Evolutionary conservation across 2,113 vertebrate species (phyloP).

Genomic region (Scomber scombrus): DNA sequence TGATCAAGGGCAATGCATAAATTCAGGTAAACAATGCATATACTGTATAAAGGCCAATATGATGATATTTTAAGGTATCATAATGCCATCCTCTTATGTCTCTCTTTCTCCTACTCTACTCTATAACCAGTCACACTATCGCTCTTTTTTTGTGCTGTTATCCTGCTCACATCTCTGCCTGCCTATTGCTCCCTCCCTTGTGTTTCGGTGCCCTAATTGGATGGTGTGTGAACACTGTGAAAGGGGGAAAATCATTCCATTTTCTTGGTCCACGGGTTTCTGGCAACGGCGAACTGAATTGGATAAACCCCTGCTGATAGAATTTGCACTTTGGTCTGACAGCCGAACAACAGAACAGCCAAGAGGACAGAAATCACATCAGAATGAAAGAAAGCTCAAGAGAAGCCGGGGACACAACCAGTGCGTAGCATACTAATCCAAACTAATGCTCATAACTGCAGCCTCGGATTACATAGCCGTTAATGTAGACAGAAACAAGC

Average conservation of each 20-base stretch:
- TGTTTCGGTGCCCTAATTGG: slow-evolving; percentile 67
- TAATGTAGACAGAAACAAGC: not conserved
- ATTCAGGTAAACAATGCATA: not conserved
- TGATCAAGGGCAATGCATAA: not conserved
- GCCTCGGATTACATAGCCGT: slow-evolving; percentile 42
- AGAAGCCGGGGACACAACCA: not conserved
- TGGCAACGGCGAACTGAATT: slow-evolving; percentile 49
- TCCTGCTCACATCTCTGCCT: slow-evolving; percentile 46
- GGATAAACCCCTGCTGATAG: slow-evolving; percentile 72
- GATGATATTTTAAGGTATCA: not conserved
- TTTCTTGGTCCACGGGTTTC: slow-evolving; percentile 67
- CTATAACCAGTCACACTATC: slow-evolving; percentile 24
- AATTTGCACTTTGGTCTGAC: slow-evolving; percentile 73
- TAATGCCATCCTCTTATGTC: slow-evolving; percentile 32
- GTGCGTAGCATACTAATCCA: slow-evolving; percentile 50
- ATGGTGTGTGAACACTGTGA: slow-evolving; percentile 63
- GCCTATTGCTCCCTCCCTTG: slow-evolving; percentile 55
- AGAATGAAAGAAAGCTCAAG: slow-evolving; percentile 29
- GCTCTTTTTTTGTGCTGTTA: slow-evolving; percentile 31
- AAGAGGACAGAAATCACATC: slow-evolving; percentile 47
- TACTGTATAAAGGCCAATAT: not conserved
- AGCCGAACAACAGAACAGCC: slow-evolving; percentile 61
- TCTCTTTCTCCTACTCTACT: slow-evolving; percentile 11
- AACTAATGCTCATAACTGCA: slow-evolving; percentile 28
- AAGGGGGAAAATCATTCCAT: slow-evolving; percentile 60